Conservation (phyloP, 2,888 invertebrate genomes). For the Pteria penguin region DNA sequence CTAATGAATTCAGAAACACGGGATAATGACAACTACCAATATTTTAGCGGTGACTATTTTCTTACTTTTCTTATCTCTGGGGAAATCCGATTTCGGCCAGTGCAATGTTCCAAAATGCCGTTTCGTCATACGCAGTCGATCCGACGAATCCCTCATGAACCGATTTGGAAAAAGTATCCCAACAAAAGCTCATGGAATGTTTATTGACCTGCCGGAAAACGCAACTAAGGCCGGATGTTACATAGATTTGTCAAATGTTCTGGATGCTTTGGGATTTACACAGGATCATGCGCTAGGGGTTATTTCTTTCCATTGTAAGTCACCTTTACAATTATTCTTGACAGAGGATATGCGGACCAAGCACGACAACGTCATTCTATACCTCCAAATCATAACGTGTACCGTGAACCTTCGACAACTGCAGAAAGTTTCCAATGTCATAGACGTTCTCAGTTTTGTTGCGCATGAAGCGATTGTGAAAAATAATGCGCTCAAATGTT, state of each 20-base stretch:
- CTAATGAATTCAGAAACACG: no score
- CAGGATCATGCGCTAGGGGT: neutral
- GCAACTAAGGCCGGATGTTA: conserved; percentile 5
- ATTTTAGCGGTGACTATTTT: no score
- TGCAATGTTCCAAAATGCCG: conserved; percentile 1
- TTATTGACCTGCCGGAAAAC: neutral
- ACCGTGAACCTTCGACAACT: neutral
- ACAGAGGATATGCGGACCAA: neutral
- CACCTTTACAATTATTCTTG: neutral
- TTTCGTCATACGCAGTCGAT: neutral
- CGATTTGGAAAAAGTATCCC: neutral
- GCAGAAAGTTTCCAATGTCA: neutral
- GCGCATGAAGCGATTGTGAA: neutral
- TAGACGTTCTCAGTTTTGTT: neutral
- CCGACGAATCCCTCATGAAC: neutral
- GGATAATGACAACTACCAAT: no score
- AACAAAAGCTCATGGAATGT: neutral
- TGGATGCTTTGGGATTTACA: neutral
- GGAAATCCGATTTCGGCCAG: neutral
- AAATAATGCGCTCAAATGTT: neutral
- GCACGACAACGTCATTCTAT: neutral
- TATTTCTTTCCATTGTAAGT: neutral
- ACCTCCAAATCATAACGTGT: conserved; percentile 14
- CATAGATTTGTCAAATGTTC: neutral
- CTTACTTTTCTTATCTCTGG: no score